Evolutionary conservation across 2,888 invertebrate genomes (phyloP), one percentile per base, ranked within the genome.

Genomic region (Hypercompe scribonia): DNA sequence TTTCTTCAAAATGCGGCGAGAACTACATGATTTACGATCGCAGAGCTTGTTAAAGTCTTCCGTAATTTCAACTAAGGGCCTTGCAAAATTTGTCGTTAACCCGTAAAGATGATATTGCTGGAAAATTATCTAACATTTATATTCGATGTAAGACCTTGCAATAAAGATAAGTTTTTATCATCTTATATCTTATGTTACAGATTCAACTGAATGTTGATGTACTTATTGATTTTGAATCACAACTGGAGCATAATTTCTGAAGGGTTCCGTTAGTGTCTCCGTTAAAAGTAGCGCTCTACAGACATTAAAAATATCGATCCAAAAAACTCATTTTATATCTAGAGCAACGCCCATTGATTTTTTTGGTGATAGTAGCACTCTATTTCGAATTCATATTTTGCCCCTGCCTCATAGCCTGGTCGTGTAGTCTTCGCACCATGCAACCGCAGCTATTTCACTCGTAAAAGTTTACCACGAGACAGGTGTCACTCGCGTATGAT

Each of bases 221-320:
- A 31, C 58, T 31, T 61, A 15, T 58, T 58, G 13, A 58, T 58
- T 28, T 28, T 13, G 28, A 58, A 66, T 33, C 33, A 3, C 10
- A 54, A 54, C 13, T 50, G n/a, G 33, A 68, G 39, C 66, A 69
- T 58, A 69, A 36, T 66, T 31, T 2, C 18, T 31, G 31, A 39
- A 66, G 58, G 63, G 64, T 70, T 61, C 72, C 65, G 36, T 70
- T 76, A 46, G 66, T 15, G 65, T 65, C 46, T 71, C 68, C 75
- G 74, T 67, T 39, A 64, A 70, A 75, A 80, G 68, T 58, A 75
- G 74, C 76, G 68, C 68, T 74, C 77, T 71, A 34, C 65, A 58
- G 31, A 71, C 64, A 82, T 81, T 80, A 74, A 72, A 82, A 78
- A 75, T 77, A 77, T 80, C 73, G 80, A 77, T 72, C 68, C 31